Evolutionary conservation across 2,797 vertebrate genomes (phyloP).

Genomic region (Rhinogobio ventralis): DNA sequence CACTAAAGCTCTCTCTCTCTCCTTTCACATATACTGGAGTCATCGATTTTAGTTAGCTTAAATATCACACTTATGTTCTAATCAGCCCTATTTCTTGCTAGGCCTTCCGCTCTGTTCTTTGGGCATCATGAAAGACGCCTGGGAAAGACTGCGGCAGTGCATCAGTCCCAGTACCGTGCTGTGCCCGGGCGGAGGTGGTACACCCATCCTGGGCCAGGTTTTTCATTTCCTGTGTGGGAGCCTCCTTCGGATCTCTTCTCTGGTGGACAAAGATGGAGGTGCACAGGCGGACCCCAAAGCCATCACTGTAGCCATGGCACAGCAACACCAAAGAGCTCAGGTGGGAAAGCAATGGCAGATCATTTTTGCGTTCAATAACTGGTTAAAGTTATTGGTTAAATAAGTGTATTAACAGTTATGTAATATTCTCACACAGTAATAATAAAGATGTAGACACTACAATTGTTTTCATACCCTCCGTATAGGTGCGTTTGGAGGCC

Average conservation of each 20-base stretch:
- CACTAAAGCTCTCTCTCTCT: background rate
- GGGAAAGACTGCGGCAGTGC: slow-evolving; percentile 83
- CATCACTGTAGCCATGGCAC: slow-evolving; percentile 79
- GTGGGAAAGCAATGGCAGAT: slow-evolving; percentile 56
- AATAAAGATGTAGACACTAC: too few relatives aligned
- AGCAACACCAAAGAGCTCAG: slow-evolving; percentile 84
- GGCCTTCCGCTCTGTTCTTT: slow-evolving; percentile 81
- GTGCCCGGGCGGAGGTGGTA: slow-evolving; percentile 63
- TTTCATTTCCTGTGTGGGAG: slow-evolving; percentile 81
- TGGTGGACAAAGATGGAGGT: slow-evolving; percentile 67
- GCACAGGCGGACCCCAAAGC: slow-evolving; percentile 78
- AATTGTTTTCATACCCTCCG: background rate
- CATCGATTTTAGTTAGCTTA: background rate
- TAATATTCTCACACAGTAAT: background rate
- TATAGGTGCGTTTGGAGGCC: slow-evolving; percentile 81
- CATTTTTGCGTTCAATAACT: background rate
- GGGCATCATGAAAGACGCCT: slow-evolving; percentile 84
- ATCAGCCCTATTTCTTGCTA: slow-evolving; percentile 53
- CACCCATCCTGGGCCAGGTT: slow-evolving; percentile 78
- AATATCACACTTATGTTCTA: background rate
- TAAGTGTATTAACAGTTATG: background rate
- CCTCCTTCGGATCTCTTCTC: slow-evolving; percentile 63
- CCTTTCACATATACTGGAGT: background rate
- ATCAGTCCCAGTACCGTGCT: slow-evolving; percentile 75
- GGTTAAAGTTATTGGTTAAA: background rate